A percentile compares a stretch with the other conserved stretches of the same genome.
Conservation (phyloP, 2,113 vertebrate genomes). For the Rhynchopsitta pachyrhyncha region DNA sequence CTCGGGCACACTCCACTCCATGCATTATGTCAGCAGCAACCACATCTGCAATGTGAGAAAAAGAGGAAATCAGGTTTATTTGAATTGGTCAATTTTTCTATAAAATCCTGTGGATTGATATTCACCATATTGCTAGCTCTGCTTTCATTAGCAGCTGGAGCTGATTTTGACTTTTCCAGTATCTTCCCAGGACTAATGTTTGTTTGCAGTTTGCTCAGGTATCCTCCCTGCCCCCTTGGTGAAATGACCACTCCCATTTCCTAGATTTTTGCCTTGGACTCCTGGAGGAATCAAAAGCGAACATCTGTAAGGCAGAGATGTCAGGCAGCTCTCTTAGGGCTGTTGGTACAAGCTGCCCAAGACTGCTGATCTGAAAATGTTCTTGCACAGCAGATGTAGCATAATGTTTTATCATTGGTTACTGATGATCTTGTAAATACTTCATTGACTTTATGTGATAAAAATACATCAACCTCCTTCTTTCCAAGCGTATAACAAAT, state of each 20-base stretch:
- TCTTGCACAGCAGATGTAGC: neutral
- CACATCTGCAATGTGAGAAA: neutral
- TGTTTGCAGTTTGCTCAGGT: neutral
- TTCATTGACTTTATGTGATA: neutral
- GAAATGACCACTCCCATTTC: neutral
- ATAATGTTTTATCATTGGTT: neutral
- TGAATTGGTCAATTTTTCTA: neutral
- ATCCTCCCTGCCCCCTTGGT: neutral
- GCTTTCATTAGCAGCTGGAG: neutral
- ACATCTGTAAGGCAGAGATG: neutral
- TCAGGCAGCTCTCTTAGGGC: neutral
- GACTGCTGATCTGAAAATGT: neutral
- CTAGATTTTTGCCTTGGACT: neutral
- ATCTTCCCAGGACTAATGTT: neutral
- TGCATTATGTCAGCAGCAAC: neutral
- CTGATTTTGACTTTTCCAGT: neutral
- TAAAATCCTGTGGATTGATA: neutral
- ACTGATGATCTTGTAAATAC: neutral
- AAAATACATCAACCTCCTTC: neutral
- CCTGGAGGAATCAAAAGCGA: neutral
- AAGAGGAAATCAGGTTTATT: neutral
- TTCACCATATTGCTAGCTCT: neutral
- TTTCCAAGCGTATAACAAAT: neutral
- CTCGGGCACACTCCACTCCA: neutral
- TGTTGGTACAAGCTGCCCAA: neutral